phyloP scores from a whole-genome alignment of 2,113 vertebrate species.

The Falco punctatus region DNA sequence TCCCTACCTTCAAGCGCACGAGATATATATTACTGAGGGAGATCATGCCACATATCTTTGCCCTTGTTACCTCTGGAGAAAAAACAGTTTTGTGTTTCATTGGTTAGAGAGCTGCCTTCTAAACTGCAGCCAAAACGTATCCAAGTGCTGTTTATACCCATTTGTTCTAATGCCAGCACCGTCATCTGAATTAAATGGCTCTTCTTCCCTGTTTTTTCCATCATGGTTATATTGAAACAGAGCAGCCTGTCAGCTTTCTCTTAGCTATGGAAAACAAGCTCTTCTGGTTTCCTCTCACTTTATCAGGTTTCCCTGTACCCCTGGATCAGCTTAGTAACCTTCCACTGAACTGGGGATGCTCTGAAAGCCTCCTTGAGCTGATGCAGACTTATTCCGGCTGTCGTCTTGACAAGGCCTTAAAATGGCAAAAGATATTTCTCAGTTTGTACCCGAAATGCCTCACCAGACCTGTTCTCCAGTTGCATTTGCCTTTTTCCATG shows the following conservation, averaged over 20 bases:
- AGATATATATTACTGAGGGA: not conserved
- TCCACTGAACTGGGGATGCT: not conserved
- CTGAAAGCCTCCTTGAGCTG: not conserved
- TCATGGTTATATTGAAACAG: slow-evolving; percentile 47
- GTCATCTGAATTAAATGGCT: not conserved
- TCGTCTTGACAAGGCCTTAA: not conserved
- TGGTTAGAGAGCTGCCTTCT: not conserved
- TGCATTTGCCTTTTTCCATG: slow-evolving; percentile 33
- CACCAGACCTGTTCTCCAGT: not conserved
- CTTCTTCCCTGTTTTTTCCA: slow-evolving; percentile 50
- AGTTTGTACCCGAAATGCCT: slow-evolving; percentile 7
- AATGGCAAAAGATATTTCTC: not conserved
- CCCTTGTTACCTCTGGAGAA: not conserved
- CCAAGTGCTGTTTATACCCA: not conserved
- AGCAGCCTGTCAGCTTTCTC: slow-evolving; percentile 30
- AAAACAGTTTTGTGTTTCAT: not conserved
- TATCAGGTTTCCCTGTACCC: slow-evolving; percentile 37
- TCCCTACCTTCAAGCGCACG: not conserved
- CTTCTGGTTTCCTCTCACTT: slow-evolving; percentile 48
- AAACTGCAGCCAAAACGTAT: not conserved
- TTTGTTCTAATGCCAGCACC: not conserved
- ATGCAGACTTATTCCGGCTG: not conserved
- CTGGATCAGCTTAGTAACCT: slow-evolving; percentile 20
- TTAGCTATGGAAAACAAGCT: slow-evolving; percentile 49
- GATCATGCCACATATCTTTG: not conserved